A percentile compares a stretch with the other conserved stretches of the same genome.
phyloP scores from a whole-genome alignment of 2,888 invertebrate genomes.

The Platynereis dumerilii region DNA sequence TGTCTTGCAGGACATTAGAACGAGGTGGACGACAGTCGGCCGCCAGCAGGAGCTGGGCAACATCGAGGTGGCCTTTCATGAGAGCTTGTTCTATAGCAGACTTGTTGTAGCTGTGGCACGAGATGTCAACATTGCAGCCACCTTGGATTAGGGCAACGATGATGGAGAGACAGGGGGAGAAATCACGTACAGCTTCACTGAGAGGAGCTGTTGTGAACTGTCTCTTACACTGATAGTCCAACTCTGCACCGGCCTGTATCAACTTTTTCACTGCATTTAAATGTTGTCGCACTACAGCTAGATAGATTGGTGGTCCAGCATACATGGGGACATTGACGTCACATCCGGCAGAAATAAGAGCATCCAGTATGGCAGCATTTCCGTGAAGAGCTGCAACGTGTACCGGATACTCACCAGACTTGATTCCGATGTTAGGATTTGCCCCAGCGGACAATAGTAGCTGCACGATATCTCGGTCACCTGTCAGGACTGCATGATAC shows the following conservation, averaged over 20 bases:
- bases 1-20: conserved; percentile 6
- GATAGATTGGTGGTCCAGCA: conserved; percentile 2
- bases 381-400: conserved; percentile 18
- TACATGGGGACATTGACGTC: conserved; percentile 10
- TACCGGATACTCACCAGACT: conserved; percentile 6
- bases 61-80: not conserved
- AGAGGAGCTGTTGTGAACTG: conserved; percentile 8
- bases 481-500: conserved; percentile 12
- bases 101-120: not conserved
- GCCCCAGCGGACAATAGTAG: conserved; percentile 4
- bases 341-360: conserved; percentile 9
- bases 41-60: conserved; percentile 2
- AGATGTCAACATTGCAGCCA: conserved; percentile 14
- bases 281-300: conserved; percentile 14
- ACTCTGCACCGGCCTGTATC: conserved; percentile 13
- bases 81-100: conserved; percentile 9
- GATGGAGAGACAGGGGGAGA: not conserved
- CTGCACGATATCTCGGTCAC: not conserved
- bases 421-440: conserved; percentile 14
- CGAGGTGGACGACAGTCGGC: conserved; percentile 6
- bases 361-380: conserved; percentile 15
- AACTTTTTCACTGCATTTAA: not conserved
- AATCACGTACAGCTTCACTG: conserved; percentile 1
- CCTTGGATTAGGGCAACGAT: conserved; percentile 14
- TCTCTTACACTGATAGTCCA: not conserved